Percentiles rank a stretch among this genome's conserved stretches.
phyloP scores from a whole-genome alignment of 2,113 vertebrate species.

The Daubentonia madagascariensis region DNA sequence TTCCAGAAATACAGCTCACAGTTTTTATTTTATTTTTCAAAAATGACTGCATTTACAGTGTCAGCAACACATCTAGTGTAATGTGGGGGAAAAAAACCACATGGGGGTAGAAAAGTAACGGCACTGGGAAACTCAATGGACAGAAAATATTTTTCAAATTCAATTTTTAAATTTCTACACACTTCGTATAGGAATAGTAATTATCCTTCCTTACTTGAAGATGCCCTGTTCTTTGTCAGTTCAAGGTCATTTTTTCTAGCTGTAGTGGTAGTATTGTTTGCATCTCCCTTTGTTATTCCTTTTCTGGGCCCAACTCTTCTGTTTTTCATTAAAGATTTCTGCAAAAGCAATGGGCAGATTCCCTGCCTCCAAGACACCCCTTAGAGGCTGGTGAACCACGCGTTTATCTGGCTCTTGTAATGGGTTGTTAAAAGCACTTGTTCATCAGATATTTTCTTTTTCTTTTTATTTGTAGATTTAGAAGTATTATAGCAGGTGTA shows the following conservation, averaged over 20 bases:
- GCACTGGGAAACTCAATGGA: not conserved
- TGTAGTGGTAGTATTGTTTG: constrained; percentile 15
- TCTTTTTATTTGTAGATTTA: constrained; percentile 72
- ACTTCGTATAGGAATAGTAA: not conserved
- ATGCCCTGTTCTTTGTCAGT: constrained; percentile 36
- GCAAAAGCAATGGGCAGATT: constrained; percentile 41
- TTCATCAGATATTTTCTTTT: constrained; percentile 73
- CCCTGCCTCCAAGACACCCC: constrained; percentile 39
- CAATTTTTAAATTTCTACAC: constrained; percentile 46
- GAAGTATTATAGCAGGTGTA: constrained; percentile 79
- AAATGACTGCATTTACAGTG: not conserved
- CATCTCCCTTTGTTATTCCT: constrained; percentile 57
- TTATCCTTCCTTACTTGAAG: constrained; percentile 1
- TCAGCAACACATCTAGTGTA: not conserved
- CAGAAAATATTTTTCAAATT: constrained; percentile 53
- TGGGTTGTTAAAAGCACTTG: constrained; percentile 71
- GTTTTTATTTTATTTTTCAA: constrained; percentile 42
- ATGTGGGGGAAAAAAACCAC: not conserved
- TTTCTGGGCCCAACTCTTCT: constrained; percentile 25
- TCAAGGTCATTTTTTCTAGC: constrained; percentile 54
- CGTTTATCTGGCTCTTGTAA: constrained; percentile 62
- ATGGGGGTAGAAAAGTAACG: not conserved
- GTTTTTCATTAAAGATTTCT: constrained; percentile 63
- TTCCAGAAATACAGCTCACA: not conserved
- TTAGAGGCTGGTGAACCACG: constrained; percentile 22